Evolutionary conservation across 2,113 vertebrate genomes (phyloP).

Genomic region (Dunckerocampus dactyliophorus): DNA sequence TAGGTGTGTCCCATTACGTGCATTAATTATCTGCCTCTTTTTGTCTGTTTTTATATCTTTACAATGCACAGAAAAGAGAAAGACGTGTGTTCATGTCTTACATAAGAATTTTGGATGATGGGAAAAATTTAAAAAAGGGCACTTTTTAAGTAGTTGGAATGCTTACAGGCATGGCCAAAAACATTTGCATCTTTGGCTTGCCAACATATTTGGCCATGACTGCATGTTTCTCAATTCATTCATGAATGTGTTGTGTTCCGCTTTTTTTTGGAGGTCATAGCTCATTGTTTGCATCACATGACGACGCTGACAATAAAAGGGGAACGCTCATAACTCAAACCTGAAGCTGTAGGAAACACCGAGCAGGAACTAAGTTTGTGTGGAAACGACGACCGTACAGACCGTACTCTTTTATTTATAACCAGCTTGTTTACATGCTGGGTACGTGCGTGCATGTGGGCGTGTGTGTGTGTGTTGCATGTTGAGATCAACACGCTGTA

Average conservation of each 20-base stretch:
- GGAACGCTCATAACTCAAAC: not conserved
- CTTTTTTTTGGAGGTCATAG: not conserved
- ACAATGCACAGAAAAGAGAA: too few relatives aligned
- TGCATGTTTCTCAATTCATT: not conserved
- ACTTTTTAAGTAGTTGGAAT: too few relatives aligned
- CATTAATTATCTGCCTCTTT: too few relatives aligned
- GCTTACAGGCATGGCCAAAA: too few relatives aligned
- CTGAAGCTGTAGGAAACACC: too few relatives aligned
- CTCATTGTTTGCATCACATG: not conserved
- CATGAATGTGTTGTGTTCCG: not conserved
- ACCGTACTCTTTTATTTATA: conserved; percentile 35
- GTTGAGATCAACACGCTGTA: conserved; percentile 16
- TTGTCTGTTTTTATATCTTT: too few relatives aligned
- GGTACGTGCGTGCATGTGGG: not conserved
- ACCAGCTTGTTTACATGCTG: conserved; percentile 5
- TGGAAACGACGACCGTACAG: conserved; percentile 13
- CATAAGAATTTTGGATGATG: too few relatives aligned
- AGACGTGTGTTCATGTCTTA: too few relatives aligned
- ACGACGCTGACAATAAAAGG: not conserved
- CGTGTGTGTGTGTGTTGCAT: conserved; percentile 7
- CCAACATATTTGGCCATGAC: too few relatives aligned
- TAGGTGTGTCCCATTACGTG: too few relatives aligned
- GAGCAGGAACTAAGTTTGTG: not conserved
- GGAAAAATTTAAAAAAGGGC: too few relatives aligned
- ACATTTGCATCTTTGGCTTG: too few relatives aligned